Evolutionary conservation across 2,113 vertebrate species (phyloP).

Genomic region (Psilopogon haemacephalus): DNA sequence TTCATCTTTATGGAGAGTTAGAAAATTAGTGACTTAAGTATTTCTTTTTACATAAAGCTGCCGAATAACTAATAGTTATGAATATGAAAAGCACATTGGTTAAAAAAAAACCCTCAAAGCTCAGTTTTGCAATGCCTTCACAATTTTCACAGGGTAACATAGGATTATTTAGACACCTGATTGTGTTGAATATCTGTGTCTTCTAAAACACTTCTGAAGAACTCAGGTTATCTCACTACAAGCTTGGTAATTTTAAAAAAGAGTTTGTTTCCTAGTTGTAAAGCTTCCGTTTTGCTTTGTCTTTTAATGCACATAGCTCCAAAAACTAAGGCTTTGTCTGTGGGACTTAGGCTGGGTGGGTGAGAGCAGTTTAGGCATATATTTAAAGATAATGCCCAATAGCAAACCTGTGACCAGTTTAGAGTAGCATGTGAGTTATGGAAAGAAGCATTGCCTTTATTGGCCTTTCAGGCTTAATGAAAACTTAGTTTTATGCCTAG

Average conservation of each 20-base stretch:
- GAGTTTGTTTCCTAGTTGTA: not conserved
- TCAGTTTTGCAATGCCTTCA: not conserved
- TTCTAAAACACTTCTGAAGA: not conserved
- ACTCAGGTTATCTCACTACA: fast-evolving
- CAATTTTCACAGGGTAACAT: not conserved
- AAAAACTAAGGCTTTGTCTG: not conserved
- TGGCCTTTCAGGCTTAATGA: not conserved
- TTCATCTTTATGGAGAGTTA: not conserved
- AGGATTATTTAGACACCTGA: not conserved
- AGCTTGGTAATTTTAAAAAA: not conserved
- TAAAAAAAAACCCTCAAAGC: not conserved
- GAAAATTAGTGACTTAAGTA: fast-evolving
- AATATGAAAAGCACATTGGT: not conserved
- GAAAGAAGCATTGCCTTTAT: not conserved
- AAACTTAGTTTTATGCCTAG: not conserved
- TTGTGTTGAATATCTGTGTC: not conserved
- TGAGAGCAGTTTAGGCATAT: not conserved
- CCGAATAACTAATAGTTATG: conserved; percentile 12
- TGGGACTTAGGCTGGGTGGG: not conserved
- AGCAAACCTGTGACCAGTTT: not conserved
- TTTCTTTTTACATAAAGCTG: not conserved
- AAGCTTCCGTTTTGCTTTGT: not conserved
- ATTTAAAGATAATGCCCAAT: not conserved
- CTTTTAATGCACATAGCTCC: not conserved
- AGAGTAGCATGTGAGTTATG: not conserved